These are phyloP conservation scores for Amazona vittata DNA, from an alignment of 2,113 vertebrate species.

Conservation along the genomic window DNA sequence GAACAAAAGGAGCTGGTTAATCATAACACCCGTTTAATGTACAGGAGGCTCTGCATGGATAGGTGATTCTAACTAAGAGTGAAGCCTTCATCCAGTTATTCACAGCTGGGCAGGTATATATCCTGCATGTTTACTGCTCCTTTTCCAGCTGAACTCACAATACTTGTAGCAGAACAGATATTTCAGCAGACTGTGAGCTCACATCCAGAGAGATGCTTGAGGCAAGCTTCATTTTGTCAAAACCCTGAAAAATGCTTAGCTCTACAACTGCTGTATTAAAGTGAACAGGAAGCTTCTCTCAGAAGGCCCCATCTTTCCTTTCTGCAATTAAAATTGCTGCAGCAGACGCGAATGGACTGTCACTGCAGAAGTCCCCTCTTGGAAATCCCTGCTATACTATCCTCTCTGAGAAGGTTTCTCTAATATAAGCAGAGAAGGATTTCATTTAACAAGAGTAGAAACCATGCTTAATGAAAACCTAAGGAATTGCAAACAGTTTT, in stretches of 20 bases:
- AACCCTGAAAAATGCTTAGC: not conserved
- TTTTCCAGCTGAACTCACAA: not conserved
- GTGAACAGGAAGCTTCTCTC: not conserved
- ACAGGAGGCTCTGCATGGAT: not conserved
- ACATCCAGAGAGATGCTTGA: not conserved
- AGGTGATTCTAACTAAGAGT: not conserved
- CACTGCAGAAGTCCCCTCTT: not conserved
- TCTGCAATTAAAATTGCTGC: conserved; percentile 6
- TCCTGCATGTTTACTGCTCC: not conserved
- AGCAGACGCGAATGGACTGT: not conserved
- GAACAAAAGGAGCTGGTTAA: not conserved
- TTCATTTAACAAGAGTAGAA: not conserved
- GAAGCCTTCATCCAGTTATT: not conserved
- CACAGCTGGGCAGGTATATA: not conserved
- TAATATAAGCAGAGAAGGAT: not conserved
- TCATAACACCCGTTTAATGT: not conserved
- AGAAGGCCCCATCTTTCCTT: not conserved
- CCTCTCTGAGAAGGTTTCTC: not conserved
- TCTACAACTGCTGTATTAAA: not conserved
- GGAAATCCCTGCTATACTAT: not conserved
- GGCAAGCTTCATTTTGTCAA: not conserved
- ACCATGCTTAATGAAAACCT: not conserved
- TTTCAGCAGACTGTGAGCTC: not conserved
- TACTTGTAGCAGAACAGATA: not conserved
- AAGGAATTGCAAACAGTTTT: not conserved